Conservation (phyloP, 2,888 invertebrate species). For the Dynastes grantii region DNA sequence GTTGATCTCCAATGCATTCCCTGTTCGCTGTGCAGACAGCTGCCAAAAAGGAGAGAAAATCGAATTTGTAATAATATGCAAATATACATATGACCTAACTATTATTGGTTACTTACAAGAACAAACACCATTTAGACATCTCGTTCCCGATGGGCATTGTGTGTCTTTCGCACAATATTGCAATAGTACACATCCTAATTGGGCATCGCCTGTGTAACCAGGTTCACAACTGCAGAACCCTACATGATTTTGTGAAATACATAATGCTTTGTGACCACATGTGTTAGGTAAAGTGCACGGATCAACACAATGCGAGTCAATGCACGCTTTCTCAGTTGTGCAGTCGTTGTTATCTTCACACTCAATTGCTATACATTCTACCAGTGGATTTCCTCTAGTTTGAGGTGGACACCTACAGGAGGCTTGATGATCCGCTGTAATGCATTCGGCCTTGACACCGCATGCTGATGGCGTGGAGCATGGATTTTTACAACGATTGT, state of each 20-base stretch:
- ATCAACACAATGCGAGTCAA: slow-evolving; percentile 85
- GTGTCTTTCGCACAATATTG: slow-evolving; percentile 87
- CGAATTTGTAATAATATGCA: slow-evolving; percentile 41
- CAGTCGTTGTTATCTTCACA: slow-evolving; percentile 88
- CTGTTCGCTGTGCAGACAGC: slow-evolving; percentile 85
- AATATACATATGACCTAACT: too few relatives aligned
- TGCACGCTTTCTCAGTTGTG: slow-evolving; percentile 79
- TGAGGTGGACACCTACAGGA: slow-evolving; percentile 84
- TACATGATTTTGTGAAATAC: slow-evolving; percentile 83
- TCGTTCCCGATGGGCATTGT: slow-evolving; percentile 88
- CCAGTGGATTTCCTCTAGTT: slow-evolving; percentile 83
- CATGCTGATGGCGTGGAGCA: slow-evolving; percentile 80
- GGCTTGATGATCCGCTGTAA: slow-evolving; percentile 79
- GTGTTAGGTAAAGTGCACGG: slow-evolving; percentile 87
- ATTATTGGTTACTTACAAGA: slow-evolving; percentile 73
- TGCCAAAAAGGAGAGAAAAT: slow-evolving; percentile 64
- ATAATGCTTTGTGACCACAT: slow-evolving; percentile 87
- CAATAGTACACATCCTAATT: slow-evolving; percentile 86
- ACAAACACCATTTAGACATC: slow-evolving; percentile 88
- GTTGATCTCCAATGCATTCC: slow-evolving; percentile 89
- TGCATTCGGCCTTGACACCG: slow-evolving; percentile 84
- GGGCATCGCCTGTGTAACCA: slow-evolving; percentile 90
- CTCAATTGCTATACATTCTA: slow-evolving; percentile 82
- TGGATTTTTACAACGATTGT: slow-evolving; percentile 85
- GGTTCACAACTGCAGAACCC: slow-evolving; percentile 88